phyloP scores from a whole-genome alignment of 2,113 vertebrate species.

The Procavia capensis region DNA sequence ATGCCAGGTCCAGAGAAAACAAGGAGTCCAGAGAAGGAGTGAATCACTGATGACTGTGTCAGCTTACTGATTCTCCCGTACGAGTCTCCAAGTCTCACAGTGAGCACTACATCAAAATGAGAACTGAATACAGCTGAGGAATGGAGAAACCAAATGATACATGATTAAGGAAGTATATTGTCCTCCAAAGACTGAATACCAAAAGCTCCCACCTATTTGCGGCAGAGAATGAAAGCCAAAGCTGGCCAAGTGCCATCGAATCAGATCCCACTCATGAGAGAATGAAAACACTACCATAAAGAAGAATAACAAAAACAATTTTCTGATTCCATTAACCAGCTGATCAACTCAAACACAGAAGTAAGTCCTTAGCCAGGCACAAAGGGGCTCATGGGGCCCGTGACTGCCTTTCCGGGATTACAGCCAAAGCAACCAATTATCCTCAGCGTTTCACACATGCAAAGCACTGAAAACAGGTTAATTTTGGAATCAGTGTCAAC shows the following conservation, averaged over 20 bases:
- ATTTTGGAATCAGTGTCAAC: constrained; percentile 67
- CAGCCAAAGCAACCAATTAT: constrained; percentile 68
- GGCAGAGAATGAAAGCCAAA: constrained; percentile 45
- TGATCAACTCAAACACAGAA: constrained; percentile 65
- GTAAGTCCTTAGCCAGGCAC: constrained; percentile 66
- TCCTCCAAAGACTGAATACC: constrained; percentile 32
- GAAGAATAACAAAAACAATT: constrained; percentile 59
- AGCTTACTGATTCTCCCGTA: constrained; percentile 19
- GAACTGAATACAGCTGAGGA: constrained; percentile 51
- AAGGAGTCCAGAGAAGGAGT: constrained; percentile 24
- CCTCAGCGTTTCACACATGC: constrained; percentile 56
- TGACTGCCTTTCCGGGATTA: constrained; percentile 57
- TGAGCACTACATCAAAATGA: constrained; percentile 51
- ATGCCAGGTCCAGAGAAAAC: neutral
- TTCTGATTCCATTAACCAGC: constrained; percentile 70
- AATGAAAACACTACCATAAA: constrained; percentile 58
- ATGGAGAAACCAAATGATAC: constrained; percentile 5
- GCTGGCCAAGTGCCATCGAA: no score
- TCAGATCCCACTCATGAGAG: no score
- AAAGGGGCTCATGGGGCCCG: constrained; percentile 27
- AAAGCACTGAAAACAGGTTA: constrained; percentile 48
- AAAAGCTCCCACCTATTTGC: neutral
- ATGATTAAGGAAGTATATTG: neutral
- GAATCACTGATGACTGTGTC: neutral
- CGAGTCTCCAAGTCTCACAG: neutral